Evolutionary conservation across 2,888 invertebrate species (phyloP).

Genomic region (Nipponacmea schrenckii): DNA sequence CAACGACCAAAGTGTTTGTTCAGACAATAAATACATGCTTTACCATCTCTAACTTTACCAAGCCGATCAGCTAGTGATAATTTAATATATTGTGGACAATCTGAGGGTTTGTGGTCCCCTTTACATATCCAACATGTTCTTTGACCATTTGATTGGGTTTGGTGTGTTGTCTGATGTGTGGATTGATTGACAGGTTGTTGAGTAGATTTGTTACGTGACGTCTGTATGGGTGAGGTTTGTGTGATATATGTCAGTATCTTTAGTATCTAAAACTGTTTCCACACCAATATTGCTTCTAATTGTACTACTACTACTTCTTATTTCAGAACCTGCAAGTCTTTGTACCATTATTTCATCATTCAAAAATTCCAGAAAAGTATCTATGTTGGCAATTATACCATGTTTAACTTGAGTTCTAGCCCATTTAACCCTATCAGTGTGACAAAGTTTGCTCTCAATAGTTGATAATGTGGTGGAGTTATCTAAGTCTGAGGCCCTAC

Average conservation of each 20-base stretch:
- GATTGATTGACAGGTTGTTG: too few species aligned
- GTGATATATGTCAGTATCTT: not conserved
- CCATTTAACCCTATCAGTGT: not conserved
- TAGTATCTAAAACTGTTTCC: not conserved
- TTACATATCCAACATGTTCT: not conserved
- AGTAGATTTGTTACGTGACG: too few species aligned
- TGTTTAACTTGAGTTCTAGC: not conserved
- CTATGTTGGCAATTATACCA: not conserved
- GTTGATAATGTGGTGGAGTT: not conserved
- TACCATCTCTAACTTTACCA: not conserved
- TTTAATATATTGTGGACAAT: not conserved
- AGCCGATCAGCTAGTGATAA: not conserved
- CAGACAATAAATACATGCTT: not conserved
- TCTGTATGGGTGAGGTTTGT: not conserved
- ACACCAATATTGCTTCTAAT: not conserved
- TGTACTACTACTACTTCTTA: not conserved
- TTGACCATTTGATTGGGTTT: not conserved
- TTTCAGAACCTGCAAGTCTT: not conserved
- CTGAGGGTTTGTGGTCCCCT: not conserved
- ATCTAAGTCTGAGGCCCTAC: not conserved
- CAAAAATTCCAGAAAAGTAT: not conserved
- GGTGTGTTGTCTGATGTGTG: not conserved
- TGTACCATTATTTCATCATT: not conserved
- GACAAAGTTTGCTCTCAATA: not conserved
- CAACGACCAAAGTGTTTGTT: constrained; percentile 3